Evolutionary conservation across 2,113 vertebrate genomes (phyloP), one percentile per base, ranked within the genome.

Genomic region (Todiramphus saurophagus): DNA sequence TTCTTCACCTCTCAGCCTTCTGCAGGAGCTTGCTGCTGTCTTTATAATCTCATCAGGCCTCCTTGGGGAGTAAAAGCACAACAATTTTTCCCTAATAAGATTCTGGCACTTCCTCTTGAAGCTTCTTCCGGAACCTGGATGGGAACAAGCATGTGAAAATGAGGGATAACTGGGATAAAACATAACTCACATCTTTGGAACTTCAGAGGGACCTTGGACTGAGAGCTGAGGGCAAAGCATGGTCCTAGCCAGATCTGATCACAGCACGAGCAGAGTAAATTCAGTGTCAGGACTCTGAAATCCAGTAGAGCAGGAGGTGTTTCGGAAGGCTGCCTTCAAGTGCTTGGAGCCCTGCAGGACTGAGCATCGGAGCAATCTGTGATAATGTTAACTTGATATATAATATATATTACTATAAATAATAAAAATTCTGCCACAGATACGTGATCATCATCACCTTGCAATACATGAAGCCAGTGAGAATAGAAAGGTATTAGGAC

Each of bases 121-220:
- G 74, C 10, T 89, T 72, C 62, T 90, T 87, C 64, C 17, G 21
- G 64, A 88, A 77, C 48, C 53, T 95, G 62, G 74, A 89, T 69
- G 48, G 39, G 56, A 91, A 90, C 44, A 66, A 84, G 48, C 68
- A 16, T 41, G 73, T 84, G 89, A 95, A 94, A 96, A 96, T 43
- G 74, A 79, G 81, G 50, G 92, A 33, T 66, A 84, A 68, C 19
- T 16, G 59, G 74, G 75, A 91, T 85, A 59, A 91, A 96, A 73
- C 1, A 2, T 59, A 79, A 14, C 35, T 89, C 31, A 24, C 44
- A 41, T 60, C 53, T 90, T 69, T 85, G 77, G 58, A 83, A 70
- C 50, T 70, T 86, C 60, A 72, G 77, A 50, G 70, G 43, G 69
- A 84, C 77, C 80, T 62, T 76, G 80, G 83, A 68, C 62, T 59